These are phyloP conservation scores for Nemotelus nigrinus DNA, from an alignment of 2,888 invertebrate genomes.

Conservation along the genomic window DNA sequence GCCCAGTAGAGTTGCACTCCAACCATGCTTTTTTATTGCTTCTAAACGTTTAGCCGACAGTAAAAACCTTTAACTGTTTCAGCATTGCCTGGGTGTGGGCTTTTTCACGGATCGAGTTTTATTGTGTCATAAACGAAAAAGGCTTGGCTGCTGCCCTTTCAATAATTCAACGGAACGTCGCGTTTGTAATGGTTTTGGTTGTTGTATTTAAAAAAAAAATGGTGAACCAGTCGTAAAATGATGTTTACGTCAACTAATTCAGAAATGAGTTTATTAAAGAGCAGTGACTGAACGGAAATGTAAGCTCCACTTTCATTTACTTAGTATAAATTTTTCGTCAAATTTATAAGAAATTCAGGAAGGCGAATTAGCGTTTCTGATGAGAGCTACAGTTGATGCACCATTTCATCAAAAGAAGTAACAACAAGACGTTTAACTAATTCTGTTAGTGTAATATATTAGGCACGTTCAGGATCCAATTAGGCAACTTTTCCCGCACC, in stretches of 20 bases:
- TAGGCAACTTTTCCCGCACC: too few relatives aligned
- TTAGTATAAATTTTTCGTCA: not conserved
- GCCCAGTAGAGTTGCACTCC: constrained; percentile 19
- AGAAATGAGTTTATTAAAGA: too few relatives aligned
- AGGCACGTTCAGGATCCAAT: too few relatives aligned
- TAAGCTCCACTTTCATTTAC: not conserved
- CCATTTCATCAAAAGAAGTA: too few relatives aligned
- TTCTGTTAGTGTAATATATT: too few relatives aligned
- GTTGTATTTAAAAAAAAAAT: not conserved
- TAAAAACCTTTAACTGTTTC: constrained; percentile 37
- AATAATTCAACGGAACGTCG: not conserved
- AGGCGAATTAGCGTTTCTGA: too few relatives aligned
- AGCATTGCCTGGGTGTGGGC: constrained; percentile 6
- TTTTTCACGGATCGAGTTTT: constrained; percentile 12
- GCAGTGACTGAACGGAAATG: too few relatives aligned
- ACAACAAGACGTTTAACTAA: too few relatives aligned
- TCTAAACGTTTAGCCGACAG: constrained; percentile 35
- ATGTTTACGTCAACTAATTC: too few relatives aligned
- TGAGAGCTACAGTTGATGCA: too few relatives aligned
- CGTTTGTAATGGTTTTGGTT: not conserved
- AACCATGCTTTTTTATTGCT: constrained; percentile 26
- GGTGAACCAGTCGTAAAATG: too few relatives aligned
- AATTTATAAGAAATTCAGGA: too few relatives aligned
- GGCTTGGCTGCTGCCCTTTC: not conserved
- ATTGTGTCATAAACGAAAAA: constrained; percentile 13